These are phyloP conservation scores for Ophiothrix spiculata DNA, from an alignment of 35 echinoderm and acorn worm genomes.

Conservation along the genomic window DNA sequence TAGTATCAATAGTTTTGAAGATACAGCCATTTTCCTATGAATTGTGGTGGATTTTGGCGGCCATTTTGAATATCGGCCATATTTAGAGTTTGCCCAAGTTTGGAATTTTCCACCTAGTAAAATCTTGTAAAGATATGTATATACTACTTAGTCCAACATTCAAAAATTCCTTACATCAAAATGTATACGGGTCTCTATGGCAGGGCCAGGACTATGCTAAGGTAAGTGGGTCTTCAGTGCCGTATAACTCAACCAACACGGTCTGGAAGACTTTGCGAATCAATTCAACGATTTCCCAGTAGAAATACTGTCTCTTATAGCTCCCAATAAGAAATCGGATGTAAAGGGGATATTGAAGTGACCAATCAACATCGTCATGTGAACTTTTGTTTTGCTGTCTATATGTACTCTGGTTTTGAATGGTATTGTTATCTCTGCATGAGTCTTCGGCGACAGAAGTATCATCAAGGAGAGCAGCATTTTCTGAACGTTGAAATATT, in stretches of 20 bases:
- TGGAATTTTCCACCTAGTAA: no score
- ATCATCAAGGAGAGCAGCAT: neutral
- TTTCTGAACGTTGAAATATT: neutral
- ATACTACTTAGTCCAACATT: no score
- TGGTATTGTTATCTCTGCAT: neutral
- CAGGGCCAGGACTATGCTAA: no score
- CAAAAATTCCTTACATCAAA: no score
- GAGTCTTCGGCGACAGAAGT: neutral
- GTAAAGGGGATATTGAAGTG: neutral
- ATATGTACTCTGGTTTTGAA: neutral
- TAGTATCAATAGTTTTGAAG: no score
- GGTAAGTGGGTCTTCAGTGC: slow-evolving; percentile 29
- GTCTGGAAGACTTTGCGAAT: slow-evolving; percentile 49
- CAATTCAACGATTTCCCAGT: slow-evolving; percentile 54
- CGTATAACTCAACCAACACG: slow-evolving; percentile 20
- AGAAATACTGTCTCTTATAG: slow-evolving; percentile 49
- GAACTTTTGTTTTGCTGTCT: no score
- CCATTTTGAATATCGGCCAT: no score
- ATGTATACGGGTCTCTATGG: no score
- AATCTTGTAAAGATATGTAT: no score
- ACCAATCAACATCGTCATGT: neutral
- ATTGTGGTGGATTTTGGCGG: no score
- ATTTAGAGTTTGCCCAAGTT: no score
- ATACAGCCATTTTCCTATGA: no score
- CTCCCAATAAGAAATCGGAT: slow-evolving; percentile 47